Conservation (phyloP, 1,140 invertebrate species). For the Lepidotrigona ventralis region DNA sequence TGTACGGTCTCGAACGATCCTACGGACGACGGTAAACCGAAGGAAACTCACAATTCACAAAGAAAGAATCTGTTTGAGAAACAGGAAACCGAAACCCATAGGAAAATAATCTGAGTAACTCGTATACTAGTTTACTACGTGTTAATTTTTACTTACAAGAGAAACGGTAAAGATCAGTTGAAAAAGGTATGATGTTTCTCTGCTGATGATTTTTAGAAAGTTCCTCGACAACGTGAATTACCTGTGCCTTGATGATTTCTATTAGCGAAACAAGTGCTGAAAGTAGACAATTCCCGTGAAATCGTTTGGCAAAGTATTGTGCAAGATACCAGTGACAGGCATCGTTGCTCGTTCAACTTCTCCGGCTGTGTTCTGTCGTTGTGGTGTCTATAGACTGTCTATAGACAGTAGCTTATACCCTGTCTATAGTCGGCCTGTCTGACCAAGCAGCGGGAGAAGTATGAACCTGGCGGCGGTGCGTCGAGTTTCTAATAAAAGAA, state of each 20-base stretch:
- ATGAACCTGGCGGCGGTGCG: neutral
- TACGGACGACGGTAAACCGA: neutral
- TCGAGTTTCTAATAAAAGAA: neutral
- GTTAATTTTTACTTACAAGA: neutral
- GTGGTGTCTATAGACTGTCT: slow-evolving; percentile 45
- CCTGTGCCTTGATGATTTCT: neutral
- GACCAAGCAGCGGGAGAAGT: slow-evolving; percentile 6
- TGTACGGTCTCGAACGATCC: neutral
- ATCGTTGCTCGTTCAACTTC: slow-evolving; percentile 3
- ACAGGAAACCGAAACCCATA: neutral
- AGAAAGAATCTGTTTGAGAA: neutral
- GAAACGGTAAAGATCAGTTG: neutral
- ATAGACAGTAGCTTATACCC: slow-evolving; percentile 46
- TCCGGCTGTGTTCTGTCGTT: neutral
- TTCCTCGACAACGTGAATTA: neutral
- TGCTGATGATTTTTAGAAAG: neutral
- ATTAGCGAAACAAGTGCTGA: neutral
- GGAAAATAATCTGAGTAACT: neutral
- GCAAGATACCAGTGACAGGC: neutral
- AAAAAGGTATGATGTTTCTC: neutral
- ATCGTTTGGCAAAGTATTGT: neutral
- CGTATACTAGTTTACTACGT: neutral
- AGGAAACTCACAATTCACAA: neutral
- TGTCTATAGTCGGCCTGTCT: slow-evolving; percentile 34
- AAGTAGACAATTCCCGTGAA: neutral